Percentiles rank a stretch among this genome's conserved stretches.
These are phyloP conservation scores for Ormyrus thymus DNA, from an alignment of 2,888 invertebrate genomes.

Conservation along the genomic window DNA sequence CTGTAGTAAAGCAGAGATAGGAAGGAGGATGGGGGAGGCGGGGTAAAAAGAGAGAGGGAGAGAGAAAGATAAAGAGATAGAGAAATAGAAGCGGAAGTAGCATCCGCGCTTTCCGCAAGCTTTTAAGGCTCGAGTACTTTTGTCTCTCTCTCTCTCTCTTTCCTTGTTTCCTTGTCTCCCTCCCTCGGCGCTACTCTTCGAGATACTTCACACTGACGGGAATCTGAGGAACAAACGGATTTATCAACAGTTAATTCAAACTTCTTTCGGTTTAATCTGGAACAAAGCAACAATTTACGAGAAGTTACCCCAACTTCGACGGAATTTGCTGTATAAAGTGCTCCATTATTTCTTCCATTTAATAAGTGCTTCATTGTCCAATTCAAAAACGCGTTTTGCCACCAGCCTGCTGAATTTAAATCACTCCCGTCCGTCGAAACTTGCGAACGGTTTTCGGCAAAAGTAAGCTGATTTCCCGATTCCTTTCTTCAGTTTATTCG, in stretches of 20 bases:
- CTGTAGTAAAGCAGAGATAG: conserved; percentile 5
- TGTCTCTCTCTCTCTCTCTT: conserved; percentile 14
- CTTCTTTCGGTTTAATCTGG: conserved; percentile 30
- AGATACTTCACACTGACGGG: conserved; percentile 16
- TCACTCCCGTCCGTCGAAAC: too few relatives aligned
- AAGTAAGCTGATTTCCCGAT: too few relatives aligned
- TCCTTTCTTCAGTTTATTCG: neutral
- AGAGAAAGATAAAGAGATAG: conserved; percentile 20
- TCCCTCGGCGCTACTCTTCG: neutral
- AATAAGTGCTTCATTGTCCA: conserved; percentile 10
- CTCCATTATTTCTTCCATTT: conserved; percentile 9
- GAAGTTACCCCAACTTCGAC: conserved; percentile 9
- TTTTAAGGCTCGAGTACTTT: conserved; percentile 39
- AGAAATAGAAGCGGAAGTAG: conserved; percentile 36
- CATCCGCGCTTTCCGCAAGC: conserved; percentile 29
- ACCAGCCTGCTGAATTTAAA: neutral
- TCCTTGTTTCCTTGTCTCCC: neutral
- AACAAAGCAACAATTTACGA: conserved; percentile 30
- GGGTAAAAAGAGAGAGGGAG: neutral
- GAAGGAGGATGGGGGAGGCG: neutral
- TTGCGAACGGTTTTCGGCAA: too few relatives aligned
- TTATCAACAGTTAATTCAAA: conserved; percentile 50
- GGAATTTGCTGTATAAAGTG: neutral
- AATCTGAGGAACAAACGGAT: conserved; percentile 18
- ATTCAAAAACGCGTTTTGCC: neutral